A percentile compares a stretch with the other conserved stretches of the same genome.
phyloP scores from a whole-genome alignment of 2,797 vertebrate species.

The Muraenolepis orangiensis region DNA sequence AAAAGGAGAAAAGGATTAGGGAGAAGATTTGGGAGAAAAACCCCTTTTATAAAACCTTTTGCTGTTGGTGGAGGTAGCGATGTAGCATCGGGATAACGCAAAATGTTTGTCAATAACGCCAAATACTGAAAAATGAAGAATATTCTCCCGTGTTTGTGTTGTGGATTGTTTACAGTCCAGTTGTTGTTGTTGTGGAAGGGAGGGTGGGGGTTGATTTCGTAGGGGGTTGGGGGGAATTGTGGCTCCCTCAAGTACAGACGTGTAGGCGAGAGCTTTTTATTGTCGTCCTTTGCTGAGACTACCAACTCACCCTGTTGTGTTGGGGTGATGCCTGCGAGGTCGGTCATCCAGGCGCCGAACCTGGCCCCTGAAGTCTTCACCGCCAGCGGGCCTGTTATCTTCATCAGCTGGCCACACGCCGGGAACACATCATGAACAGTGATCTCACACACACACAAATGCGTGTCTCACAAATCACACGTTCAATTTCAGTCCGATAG shows the following conservation, averaged over 20 bases:
- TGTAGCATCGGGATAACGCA: background rate
- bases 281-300: no score
- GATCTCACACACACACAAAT: background rate
- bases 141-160: background rate
- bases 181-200: no score
- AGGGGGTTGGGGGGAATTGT: no score
- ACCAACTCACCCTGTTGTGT: constrained; percentile 84
- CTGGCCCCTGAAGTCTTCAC: constrained; percentile 96
- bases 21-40: background rate
- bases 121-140: background rate
- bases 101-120: background rate
- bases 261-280: background rate
- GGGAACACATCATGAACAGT: constrained; percentile 57
- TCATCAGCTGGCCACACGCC: constrained; percentile 98
- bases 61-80: background rate
- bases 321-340: constrained; percentile 86
- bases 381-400: constrained; percentile 93
- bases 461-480: constrained; percentile 18
- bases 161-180: background rate
- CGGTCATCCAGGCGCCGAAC: constrained; percentile 98
- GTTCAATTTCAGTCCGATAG: background rate
- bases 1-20: background rate
- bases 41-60: no score
- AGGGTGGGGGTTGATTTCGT: no score
- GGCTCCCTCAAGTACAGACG: no score